Base-by-base conservation (phyloP, 2,888 invertebrate genomes). In the Molanna angustata region DNA sequence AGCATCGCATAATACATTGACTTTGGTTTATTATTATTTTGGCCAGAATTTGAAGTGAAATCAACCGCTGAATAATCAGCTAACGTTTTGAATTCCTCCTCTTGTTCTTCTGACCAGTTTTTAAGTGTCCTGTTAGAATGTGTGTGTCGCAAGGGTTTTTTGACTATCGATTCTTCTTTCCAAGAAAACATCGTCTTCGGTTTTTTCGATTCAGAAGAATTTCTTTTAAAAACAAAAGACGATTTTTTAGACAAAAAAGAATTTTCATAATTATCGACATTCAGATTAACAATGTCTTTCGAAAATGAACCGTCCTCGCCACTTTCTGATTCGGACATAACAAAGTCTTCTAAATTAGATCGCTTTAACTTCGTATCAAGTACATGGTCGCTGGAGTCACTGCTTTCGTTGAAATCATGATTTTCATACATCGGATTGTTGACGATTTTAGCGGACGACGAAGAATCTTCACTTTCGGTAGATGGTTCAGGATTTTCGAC, bases 1-100 rank as follows among this genome's bases (percentile, higher is more conserved):
- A 59, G 39, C 49, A 52, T 27, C 1, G 59, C 59, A 14, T 59
- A 58, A 20, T 54, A 55, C 9, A 54, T 18, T 7, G 46, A 32
- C 41, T 56, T 53, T 27, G 43, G 33, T 20, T 49, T 47, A 11
- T 27, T n/a, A 21, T 17, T 13, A 2, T 17, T 27, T n/a, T 41
- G 45, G 9, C 11, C 27, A 4, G 42, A 19, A 11, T 19, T 32
- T 7, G 49, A 16, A 16, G 4, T 22, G 9, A 45, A 27, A 4
- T 3, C 18, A 4, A 44, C 16, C 16, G 37, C n/a, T 1, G 49
- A 44, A 49, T 58, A 58, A 4, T 33, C 22, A 2, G 53, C 18
- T n/a, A 47, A 11, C 35, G 44, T 58, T 56, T 58, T 58, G 18
- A 49, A 56, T 7, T 43, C 46, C 1, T 19, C 37, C 1, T 19